Percentiles rank a stretch among this genome's conserved stretches.
Evolutionary conservation across 2,797 vertebrate species (phyloP).

Genomic region (Rhinichthys osculus): DNA sequence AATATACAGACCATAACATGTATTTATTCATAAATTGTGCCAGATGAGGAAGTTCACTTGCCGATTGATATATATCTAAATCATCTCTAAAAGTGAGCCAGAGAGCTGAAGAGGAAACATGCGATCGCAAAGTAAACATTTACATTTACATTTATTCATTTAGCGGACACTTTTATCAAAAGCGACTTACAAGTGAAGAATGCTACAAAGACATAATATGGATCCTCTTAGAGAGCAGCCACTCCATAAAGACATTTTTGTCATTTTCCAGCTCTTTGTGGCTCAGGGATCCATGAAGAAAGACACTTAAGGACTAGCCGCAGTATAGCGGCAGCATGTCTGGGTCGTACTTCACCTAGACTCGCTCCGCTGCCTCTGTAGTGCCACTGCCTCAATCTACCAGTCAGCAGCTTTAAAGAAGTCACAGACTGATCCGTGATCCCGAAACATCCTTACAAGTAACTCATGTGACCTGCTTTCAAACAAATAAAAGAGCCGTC

Average conservation of each 20-base stretch:
- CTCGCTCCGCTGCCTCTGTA: conserved; percentile 46
- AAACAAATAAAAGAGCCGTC: conserved; percentile 35
- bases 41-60: conserved; percentile 49
- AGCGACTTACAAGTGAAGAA: neutral
- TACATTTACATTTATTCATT: conserved; percentile 14
- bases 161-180: neutral
- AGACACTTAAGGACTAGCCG: conserved; percentile 55
- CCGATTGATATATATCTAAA: conserved; percentile 43
- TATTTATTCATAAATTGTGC: conserved; percentile 29
- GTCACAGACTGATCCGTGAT: conserved; percentile 32
- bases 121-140: conserved; percentile 38
- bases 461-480: conserved; percentile 32
- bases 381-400: conserved; percentile 23
- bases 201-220: conserved; percentile 7
- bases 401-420: conserved; percentile 36
- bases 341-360: conserved; percentile 44
- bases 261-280: conserved; percentile 57
- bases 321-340: conserved; percentile 39
- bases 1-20: neutral
- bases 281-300: conserved; percentile 56
- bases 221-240: conserved; percentile 30
- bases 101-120: conserved; percentile 30
- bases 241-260: conserved; percentile 52
- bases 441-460: conserved; percentile 40
- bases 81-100: conserved; percentile 30